Percentiles rank a stretch among this genome's conserved stretches.
phyloP scores from a whole-genome alignment of 2,113 vertebrate species.

The Zosterops hypoxanthus region DNA sequence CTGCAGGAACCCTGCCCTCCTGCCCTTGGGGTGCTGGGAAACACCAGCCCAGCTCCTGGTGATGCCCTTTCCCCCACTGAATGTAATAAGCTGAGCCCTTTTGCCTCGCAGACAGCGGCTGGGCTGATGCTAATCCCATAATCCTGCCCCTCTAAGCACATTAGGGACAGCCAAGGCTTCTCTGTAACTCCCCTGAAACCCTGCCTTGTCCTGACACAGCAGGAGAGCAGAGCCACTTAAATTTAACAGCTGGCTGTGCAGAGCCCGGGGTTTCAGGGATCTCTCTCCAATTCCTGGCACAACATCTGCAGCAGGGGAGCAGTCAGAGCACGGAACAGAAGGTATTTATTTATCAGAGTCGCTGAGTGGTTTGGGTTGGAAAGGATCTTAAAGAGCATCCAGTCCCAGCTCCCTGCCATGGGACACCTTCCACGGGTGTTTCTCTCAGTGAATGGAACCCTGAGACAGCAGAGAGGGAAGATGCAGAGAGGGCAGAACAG shows the following conservation, averaged over 20 bases:
- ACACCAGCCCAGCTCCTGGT: background rate
- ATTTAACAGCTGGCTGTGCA: background rate
- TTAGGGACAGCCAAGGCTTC: background rate
- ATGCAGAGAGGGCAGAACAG: background rate
- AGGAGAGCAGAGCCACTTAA: background rate
- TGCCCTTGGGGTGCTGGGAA: background rate
- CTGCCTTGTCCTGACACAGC: background rate
- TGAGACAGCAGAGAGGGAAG: background rate
- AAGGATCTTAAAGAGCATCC: background rate
- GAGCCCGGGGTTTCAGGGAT: background rate
- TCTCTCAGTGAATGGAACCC: background rate
- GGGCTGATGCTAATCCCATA: background rate
- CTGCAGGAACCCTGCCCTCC: background rate
- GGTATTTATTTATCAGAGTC: background rate
- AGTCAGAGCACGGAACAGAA: background rate
- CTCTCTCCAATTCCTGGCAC: background rate
- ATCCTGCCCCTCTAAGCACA: background rate
- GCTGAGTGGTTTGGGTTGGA: background rate
- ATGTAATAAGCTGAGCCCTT: background rate
- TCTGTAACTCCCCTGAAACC: background rate
- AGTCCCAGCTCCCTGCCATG: background rate
- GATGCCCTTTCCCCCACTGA: background rate
- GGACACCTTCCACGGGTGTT: background rate
- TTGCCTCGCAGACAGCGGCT: background rate
- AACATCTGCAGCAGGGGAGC: background rate